Evolutionary conservation across 2,797 vertebrate genomes (phyloP), one percentile per base, ranked within the genome.

Genomic region (Setipinna tenuifilis): DNA sequence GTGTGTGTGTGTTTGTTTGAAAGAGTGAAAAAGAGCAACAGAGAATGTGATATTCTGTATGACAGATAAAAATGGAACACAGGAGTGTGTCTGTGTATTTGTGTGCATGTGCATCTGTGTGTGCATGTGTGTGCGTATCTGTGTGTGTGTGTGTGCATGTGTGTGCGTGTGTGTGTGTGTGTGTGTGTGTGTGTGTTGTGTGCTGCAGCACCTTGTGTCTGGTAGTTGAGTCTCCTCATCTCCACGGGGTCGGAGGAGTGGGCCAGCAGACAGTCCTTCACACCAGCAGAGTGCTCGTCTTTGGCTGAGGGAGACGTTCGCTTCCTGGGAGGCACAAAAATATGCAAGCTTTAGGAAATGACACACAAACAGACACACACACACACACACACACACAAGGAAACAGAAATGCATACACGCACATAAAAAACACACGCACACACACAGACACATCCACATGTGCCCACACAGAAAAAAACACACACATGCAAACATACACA

Each of bases 211-310:
- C 98, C 98, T 97, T 97, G 97, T 48, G 97, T 98, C 91, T 98
- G 98, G 91, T 96, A 98, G 94, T 98, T 98, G 87, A 98, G 96
- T 82, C 98, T 95, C 85, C 97, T 96, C 97, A 99, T 96, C 93
- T 99, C 98, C 86, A 99, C 98, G 0, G 98, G 98, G 87, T 99
- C 98, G 0, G 97, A 97, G 3, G 96, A 96, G 89, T 97, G 95
- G 31, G 96, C 95, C 92, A 97, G 92, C 85, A 98, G 93, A 0
- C 97, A 97, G 91, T 99, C 98, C 92, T 98, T 99, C 35, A 97
- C 93, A 81, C 96, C 97, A 0, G 94, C 92, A 3, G 97, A 95
- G 88, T 97, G 97, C 86, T 98, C 97, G 0, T 98, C 97, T 89
- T 98, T 99, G 85, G 96, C 94, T 0, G 97, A 96, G 0, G 97